These are phyloP conservation scores for Perca schrenkii DNA, from an alignment of 2,113 vertebrate species.

Conservation along the genomic window DNA sequence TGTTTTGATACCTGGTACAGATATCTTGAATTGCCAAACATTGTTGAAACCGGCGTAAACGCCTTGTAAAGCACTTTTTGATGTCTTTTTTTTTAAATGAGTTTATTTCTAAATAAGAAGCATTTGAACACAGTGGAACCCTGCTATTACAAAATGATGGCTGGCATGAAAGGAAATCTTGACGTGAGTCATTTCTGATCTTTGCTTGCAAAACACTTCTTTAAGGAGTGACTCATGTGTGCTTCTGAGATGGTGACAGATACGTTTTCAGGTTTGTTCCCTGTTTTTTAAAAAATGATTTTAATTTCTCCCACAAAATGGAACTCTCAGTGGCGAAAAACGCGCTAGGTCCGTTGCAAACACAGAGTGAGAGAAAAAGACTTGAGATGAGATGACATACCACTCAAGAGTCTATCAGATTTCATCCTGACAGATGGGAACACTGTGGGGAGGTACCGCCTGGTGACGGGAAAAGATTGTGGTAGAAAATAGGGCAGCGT, in stretches of 20 bases:
- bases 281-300: constrained; percentile 2
- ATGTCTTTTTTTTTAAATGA: constrained; percentile 32
- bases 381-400: constrained; percentile 39
- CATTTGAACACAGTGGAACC: constrained; percentile 32
- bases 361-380: constrained; percentile 8
- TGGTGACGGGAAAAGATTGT: constrained; percentile 57
- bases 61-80: constrained; percentile 9
- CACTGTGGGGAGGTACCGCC: constrained; percentile 26
- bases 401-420: constrained; percentile 64
- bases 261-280: constrained; percentile 20
- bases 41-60: constrained; percentile 6
- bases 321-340: not conserved
- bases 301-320: constrained; percentile 19
- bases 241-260: constrained; percentile 36
- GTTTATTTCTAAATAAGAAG: constrained; percentile 19
- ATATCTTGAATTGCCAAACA: not conserved
- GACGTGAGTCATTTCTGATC: constrained; percentile 34
- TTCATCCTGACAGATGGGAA: constrained; percentile 64
- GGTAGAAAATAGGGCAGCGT: constrained; percentile 61
- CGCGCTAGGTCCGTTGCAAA: constrained; percentile 19
- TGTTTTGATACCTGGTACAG: constrained; percentile 17
- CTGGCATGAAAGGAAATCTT: constrained; percentile 42
- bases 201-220: constrained; percentile 29
- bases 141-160: constrained; percentile 32
- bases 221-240: constrained; percentile 29